phyloP scores from a whole-genome alignment of 2,113 vertebrate species.

The Callipepla squamata region DNA sequence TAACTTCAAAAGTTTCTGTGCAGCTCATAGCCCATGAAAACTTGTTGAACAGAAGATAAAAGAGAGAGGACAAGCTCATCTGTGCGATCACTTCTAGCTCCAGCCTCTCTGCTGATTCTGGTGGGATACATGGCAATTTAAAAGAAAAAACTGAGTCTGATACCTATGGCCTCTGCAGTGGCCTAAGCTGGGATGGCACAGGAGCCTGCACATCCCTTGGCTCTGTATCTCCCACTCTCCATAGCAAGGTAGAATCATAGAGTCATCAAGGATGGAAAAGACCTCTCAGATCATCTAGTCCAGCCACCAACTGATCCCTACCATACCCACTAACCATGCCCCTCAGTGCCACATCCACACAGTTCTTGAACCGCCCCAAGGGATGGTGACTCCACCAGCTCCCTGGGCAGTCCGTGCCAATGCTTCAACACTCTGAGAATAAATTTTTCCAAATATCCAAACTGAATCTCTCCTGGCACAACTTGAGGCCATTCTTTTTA shows the following conservation, averaged over 20 bases:
- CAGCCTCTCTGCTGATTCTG: neutral
- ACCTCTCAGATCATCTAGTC: too few relatives aligned
- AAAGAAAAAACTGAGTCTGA: neutral
- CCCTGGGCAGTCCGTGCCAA: too few relatives aligned
- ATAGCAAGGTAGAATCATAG: neutral
- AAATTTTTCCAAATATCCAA: too few relatives aligned
- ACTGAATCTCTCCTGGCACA: too few relatives aligned
- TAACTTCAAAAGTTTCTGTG: neutral
- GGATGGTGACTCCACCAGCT: too few relatives aligned
- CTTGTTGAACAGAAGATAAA: neutral
- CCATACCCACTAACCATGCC: too few relatives aligned
- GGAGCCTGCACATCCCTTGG: neutral
- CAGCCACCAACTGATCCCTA: too few relatives aligned
- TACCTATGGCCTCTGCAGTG: neutral
- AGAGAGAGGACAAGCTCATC: neutral
- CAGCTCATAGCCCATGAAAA: neutral
- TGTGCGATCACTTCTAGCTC: neutral
- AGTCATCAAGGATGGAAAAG: too few relatives aligned
- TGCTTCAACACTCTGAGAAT: too few relatives aligned
- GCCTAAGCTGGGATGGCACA: neutral
- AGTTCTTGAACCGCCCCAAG: too few relatives aligned
- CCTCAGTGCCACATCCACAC: too few relatives aligned
- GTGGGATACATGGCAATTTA: accelerated
- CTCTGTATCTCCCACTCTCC: neutral
- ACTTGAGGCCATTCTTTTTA: too few relatives aligned